Conservation (phyloP, 2,797 vertebrate genomes). For the Enteromius viviparus region DNA sequence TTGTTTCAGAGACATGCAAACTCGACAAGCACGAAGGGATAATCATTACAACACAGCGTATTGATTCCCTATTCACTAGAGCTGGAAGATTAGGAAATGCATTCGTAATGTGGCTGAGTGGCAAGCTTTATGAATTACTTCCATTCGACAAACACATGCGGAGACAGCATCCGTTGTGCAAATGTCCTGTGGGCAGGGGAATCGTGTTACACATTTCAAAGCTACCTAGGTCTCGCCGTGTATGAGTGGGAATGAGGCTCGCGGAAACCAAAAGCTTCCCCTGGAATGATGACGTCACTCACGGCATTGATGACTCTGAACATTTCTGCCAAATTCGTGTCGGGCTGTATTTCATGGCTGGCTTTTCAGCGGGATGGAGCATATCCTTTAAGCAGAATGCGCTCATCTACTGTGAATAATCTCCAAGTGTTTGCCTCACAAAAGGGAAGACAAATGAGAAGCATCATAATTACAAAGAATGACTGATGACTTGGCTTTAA, state of each 20-base stretch:
- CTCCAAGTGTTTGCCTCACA: constrained; percentile 38
- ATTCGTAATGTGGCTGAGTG: constrained; percentile 32
- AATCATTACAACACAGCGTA: constrained; percentile 35
- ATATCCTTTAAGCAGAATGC: constrained; percentile 55
- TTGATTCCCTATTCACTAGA: constrained; percentile 34
- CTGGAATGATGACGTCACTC: constrained; percentile 48
- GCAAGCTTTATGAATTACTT: constrained; percentile 44
- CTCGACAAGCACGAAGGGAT: constrained; percentile 24
- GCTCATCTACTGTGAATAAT: constrained; percentile 55
- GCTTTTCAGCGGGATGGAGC: constrained; percentile 43
- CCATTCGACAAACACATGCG: constrained; percentile 40
- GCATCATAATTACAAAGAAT: constrained; percentile 46
- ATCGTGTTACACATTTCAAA: constrained; percentile 59
- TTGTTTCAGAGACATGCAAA: constrained; percentile 21
- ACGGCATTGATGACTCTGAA: constrained; percentile 29
- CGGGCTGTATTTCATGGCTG: constrained; percentile 58
- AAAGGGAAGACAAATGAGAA: constrained; percentile 54
- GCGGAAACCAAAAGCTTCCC: constrained; percentile 38
- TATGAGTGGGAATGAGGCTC: constrained; percentile 16
- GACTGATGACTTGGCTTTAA: constrained; percentile 50
- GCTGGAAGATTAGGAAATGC: constrained; percentile 33
- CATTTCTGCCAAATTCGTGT: constrained; percentile 52
- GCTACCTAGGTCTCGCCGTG: constrained; percentile 32
- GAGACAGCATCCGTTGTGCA: constrained; percentile 55
- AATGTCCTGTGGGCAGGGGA: constrained; percentile 54